Evolutionary conservation across 1,140 invertebrate genomes (phyloP).

Genomic region (Drosophila paulistorum): DNA sequence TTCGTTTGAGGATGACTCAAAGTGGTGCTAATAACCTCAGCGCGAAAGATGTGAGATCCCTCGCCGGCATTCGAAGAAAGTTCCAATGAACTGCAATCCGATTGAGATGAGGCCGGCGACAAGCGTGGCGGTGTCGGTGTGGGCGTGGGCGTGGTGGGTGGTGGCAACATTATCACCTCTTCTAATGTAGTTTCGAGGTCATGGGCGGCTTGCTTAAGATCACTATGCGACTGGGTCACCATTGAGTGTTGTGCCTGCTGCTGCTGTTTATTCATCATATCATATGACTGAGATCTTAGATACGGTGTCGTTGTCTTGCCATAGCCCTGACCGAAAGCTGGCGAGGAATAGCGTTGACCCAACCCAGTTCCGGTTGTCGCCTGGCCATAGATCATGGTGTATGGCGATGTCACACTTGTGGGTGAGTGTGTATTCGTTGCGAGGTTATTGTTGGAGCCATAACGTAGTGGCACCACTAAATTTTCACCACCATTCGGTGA

Average conservation of each 20-base stretch:
- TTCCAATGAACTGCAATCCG: constrained; percentile 72
- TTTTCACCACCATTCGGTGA: constrained; percentile 58
- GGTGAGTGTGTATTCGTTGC: constrained; percentile 60
- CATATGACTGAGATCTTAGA: constrained; percentile 79
- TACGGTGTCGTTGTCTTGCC: constrained; percentile 55
- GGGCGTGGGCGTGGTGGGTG: constrained; percentile 21
- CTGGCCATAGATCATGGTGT: constrained; percentile 60
- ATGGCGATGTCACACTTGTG: constrained; percentile 51
- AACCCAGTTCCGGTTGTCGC: constrained; percentile 31
- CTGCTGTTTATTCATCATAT: constrained; percentile 51
- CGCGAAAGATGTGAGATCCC: constrained; percentile 65
- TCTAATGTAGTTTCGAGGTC: constrained; percentile 77
- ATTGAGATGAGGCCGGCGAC: constrained; percentile 68
- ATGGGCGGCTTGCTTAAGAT: constrained; percentile 77
- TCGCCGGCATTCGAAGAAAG: constrained; percentile 45
- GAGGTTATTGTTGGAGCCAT: constrained; percentile 79
- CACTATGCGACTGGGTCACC: constrained; percentile 77
- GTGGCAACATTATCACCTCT: constrained; percentile 49
- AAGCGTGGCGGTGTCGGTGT: constrained; percentile 39
- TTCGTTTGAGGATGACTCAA: constrained; percentile 46
- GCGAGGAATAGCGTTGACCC: constrained; percentile 68
- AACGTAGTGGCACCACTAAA: constrained; percentile 58
- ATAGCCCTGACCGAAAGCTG: constrained; percentile 57
- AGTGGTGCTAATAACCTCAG: constrained; percentile 77
- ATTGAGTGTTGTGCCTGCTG: constrained; percentile 57